These are phyloP conservation scores for Perizoma flavofasciatum DNA, from an alignment of 2,888 invertebrate species.

Conservation along the genomic window DNA sequence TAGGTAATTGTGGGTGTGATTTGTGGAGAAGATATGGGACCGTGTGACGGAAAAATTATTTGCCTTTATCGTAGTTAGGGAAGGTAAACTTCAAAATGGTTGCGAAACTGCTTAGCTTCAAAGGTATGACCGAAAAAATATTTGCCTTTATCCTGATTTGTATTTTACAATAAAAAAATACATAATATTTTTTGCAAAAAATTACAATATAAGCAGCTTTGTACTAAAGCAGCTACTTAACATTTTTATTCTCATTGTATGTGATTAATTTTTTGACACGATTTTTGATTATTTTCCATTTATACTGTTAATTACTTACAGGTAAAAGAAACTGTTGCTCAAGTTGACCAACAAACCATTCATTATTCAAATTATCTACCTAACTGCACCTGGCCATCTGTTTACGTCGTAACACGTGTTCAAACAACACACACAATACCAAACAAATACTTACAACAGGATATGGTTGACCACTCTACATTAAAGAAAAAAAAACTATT, in stretches of 20 bases:
- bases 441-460: slow-evolving; percentile 51
- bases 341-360: slow-evolving; percentile 25
- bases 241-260: no score
- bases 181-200: no score
- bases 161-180: no score
- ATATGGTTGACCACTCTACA: slow-evolving; percentile 51
- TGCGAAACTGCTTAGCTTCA: neutral
- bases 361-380: slow-evolving; percentile 13
- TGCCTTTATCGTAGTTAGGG: no score
- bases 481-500: slow-evolving; percentile 40
- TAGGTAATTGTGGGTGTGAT: slow-evolving; percentile 33
- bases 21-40: slow-evolving; percentile 5
- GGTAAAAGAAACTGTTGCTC: slow-evolving; percentile 16
- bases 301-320: neutral
- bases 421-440: slow-evolving; percentile 40
- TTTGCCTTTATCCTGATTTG: no score
- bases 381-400: slow-evolving; percentile 45
- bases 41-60: no score
- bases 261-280: no score
- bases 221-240: no score
- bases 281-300: no score
- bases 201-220: no score
- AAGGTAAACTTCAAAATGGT: neutral
- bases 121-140: no score
- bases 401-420: slow-evolving; percentile 55